phyloP scores from a whole-genome alignment of 2,113 vertebrate species.

The Anolis carolinensis region DNA sequence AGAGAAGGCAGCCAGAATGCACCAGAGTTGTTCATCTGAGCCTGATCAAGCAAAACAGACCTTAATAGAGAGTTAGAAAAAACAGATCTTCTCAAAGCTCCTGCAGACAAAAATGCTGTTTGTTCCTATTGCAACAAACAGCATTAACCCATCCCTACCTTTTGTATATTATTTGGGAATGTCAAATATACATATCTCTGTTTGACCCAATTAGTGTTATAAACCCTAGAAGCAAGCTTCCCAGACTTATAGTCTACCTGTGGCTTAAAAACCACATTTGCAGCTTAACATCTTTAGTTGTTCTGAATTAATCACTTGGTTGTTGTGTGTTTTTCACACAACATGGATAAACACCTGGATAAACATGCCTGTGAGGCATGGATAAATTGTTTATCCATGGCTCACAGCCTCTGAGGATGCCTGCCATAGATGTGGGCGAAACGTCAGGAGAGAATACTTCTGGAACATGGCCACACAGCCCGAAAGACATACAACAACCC shows the following conservation, averaged over 20 bases:
- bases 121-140: background rate
- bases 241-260: background rate
- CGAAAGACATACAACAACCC: too few species aligned
- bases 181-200: background rate
- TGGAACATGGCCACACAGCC: too few species aligned
- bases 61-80: constrained; percentile 27
- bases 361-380: too few species aligned
- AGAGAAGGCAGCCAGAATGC: constrained; percentile 14
- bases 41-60: constrained; percentile 24
- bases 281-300: background rate
- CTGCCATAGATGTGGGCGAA: too few species aligned
- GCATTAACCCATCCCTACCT: background rate
- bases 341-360: too few species aligned
- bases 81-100: background rate
- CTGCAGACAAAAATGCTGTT: background rate
- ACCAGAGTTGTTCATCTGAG: constrained; percentile 17
- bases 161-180: background rate
- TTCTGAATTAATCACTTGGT: background rate
- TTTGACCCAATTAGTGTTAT: background rate
- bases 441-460: too few species aligned
- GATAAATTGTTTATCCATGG: too few species aligned
- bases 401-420: too few species aligned
- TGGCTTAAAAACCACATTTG: background rate
- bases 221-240: background rate
- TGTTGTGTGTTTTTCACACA: too few species aligned